Conservation (phyloP, 2,797 vertebrate species). For the Myotis myotis region DNA sequence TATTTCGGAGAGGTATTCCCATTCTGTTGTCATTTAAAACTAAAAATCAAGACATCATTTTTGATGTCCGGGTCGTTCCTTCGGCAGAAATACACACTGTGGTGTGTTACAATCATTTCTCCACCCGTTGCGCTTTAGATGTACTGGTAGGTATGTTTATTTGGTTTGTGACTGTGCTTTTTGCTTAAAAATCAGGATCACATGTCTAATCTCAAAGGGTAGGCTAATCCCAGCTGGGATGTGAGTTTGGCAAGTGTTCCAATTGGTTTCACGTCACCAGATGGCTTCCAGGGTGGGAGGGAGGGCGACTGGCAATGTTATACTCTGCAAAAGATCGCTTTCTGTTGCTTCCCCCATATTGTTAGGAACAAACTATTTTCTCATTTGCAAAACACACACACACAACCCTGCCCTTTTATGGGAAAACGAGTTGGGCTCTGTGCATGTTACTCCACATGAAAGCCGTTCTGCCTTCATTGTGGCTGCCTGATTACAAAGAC, state of each 20-base stretch:
- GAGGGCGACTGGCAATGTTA: background rate
- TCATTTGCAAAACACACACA: slow-evolving; percentile 22
- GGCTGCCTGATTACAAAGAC: slow-evolving; percentile 84
- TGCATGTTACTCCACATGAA: slow-evolving; percentile 79
- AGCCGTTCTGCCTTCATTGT: slow-evolving; percentile 73
- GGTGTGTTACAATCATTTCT: background rate
- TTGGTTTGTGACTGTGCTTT: background rate
- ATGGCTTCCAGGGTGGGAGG: background rate
- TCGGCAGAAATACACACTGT: background rate
- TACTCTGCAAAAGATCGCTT: slow-evolving; percentile 5
- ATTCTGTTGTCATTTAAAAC: background rate
- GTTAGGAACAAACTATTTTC: slow-evolving; percentile 53
- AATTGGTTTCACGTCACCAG: background rate
- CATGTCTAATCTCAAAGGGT: background rate
- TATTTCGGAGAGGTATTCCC: background rate
- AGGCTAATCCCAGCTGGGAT: background rate
- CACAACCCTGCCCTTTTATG: slow-evolving; percentile 48
- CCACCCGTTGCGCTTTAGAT: background rate
- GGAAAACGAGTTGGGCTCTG: slow-evolving; percentile 30
- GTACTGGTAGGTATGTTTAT: background rate
- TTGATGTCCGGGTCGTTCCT: background rate
- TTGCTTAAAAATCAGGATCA: slow-evolving; percentile 4
- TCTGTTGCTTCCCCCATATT: background rate
- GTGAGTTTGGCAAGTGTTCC: background rate
- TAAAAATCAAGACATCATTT: background rate